Evolutionary conservation across 2,888 invertebrate species (phyloP).

Genomic region (Xylota segnis): DNA sequence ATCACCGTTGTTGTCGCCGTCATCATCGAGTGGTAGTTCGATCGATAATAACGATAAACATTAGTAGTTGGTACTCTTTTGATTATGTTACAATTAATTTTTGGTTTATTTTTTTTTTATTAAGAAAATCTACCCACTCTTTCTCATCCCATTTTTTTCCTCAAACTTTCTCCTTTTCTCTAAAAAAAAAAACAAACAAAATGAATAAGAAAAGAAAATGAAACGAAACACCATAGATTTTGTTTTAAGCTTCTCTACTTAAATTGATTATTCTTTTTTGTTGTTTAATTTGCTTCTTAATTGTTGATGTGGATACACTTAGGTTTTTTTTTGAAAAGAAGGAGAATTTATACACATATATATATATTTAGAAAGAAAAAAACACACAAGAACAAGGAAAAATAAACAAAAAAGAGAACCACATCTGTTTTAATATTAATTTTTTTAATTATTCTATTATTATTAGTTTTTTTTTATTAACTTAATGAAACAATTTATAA

Average conservation of each 20-base stretch:
- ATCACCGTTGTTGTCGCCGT: slow-evolving; percentile 46
- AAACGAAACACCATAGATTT: slow-evolving; percentile 33
- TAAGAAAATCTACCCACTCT: slow-evolving; percentile 55
- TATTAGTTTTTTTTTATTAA: slow-evolving; percentile 57
- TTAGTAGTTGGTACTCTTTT: slow-evolving; percentile 64
- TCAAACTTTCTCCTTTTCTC: slow-evolving; percentile 21
- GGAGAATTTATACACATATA: slow-evolving; percentile 11
- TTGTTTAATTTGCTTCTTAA: slow-evolving; percentile 50
- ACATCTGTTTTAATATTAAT: slow-evolving; percentile 54
- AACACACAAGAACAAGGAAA: slow-evolving; percentile 66
- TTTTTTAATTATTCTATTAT: slow-evolving; percentile 36
- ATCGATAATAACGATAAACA: slow-evolving; percentile 68
- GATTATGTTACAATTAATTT: slow-evolving; percentile 36
- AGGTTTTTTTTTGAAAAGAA: slow-evolving; percentile 14
- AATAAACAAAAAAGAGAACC: slow-evolving; percentile 24
- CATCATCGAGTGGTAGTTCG: slow-evolving; percentile 74
- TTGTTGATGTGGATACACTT: slow-evolving; percentile 11
- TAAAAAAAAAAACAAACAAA: slow-evolving; percentile 26
- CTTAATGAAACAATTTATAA: slow-evolving; percentile 61
- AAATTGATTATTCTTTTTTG: neutral
- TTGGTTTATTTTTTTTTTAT: slow-evolving; percentile 26
- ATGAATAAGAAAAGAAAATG: slow-evolving; percentile 15
- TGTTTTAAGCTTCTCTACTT: slow-evolving; percentile 49
- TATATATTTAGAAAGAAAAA: slow-evolving; percentile 44
- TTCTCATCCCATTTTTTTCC: slow-evolving; percentile 66